Conservation (phyloP, 2,888 invertebrate genomes). For the Pristionchus arcanus region DNA sequence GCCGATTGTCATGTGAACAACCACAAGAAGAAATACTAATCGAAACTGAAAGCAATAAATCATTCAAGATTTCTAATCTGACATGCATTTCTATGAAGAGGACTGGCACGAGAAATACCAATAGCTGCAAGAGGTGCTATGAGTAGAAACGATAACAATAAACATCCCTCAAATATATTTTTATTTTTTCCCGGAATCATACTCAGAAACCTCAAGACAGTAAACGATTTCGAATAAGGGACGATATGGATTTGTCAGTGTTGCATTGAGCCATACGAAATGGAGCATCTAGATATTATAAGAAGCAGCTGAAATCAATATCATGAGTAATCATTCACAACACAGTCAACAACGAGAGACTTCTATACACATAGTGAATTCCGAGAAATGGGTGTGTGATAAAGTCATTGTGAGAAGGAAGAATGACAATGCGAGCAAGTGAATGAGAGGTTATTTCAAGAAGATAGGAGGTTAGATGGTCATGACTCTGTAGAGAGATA, state of each 20-base stretch:
- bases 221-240: neutral
- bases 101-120: neutral
- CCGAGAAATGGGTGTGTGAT: neutral
- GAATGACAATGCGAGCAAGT: neutral
- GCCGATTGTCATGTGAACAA: neutral
- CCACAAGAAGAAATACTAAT: neutral
- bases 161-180: neutral
- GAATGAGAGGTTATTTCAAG: neutral
- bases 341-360: neutral
- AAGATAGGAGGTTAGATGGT: neutral
- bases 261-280: conserved; percentile 13
- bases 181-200: neutral
- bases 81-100: neutral
- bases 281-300: neutral
- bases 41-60: neutral
- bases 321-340: neutral
- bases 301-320: neutral
- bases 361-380: neutral
- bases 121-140: neutral
- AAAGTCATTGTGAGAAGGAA: neutral
- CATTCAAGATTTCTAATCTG: too few relatives aligned
- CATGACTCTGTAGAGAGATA: neutral
- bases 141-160: neutral
- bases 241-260: neutral
- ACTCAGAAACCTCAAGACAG: neutral